phyloP scores from a whole-genome alignment of 2,113 vertebrate species.

The Rhinopomastus cyanomelas region DNA sequence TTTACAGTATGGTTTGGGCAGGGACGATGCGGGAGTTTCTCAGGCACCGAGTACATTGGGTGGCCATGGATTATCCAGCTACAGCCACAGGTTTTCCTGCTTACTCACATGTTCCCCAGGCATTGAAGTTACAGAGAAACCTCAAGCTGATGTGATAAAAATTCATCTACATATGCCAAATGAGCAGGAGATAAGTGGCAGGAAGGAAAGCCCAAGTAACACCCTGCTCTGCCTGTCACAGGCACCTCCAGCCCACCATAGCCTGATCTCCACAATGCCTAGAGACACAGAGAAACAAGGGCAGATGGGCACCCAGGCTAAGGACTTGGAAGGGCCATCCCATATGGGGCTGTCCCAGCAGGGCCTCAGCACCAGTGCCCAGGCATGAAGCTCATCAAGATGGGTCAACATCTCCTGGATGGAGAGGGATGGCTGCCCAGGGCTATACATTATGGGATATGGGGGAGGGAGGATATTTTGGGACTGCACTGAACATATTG shows the following conservation, averaged over 20 bases:
- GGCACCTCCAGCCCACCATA: neutral
- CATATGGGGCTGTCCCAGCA: neutral
- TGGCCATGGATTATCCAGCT: neutral
- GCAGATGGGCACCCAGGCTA: neutral
- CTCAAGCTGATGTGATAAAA: neutral
- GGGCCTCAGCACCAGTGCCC: neutral
- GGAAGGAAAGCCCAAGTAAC: neutral
- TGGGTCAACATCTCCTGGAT: neutral
- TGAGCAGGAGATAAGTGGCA: neutral
- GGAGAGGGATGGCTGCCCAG: neutral
- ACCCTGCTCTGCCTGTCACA: neutral
- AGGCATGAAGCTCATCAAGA: neutral
- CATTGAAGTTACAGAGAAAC: neutral
- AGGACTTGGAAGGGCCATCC: neutral
- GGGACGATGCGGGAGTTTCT: neutral
- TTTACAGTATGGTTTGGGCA: neutral
- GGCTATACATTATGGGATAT: accelerated
- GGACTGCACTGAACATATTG: neutral
- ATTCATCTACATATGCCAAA: neutral
- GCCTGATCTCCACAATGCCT: neutral
- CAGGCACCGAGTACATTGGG: neutral
- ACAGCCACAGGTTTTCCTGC: neutral
- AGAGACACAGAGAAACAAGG: neutral
- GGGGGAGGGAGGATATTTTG: neutral
- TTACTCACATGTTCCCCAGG: neutral